These are phyloP conservation scores for Emydoidea blandingii DNA, from an alignment of 2,797 vertebrate species.

Conservation along the genomic window DNA sequence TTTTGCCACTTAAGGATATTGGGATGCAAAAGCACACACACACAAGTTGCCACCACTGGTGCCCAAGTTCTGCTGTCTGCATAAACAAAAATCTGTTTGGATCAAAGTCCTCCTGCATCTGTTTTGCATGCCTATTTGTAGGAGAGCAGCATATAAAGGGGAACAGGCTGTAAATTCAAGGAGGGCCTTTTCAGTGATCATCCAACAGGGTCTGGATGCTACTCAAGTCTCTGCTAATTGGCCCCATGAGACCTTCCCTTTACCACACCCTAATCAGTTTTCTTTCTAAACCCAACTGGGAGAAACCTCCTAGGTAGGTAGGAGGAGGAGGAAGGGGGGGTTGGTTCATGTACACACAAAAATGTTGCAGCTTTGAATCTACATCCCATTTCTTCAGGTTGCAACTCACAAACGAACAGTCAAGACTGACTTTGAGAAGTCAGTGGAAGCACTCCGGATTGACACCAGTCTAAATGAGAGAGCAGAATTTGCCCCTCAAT, in stretches of 20 bases:
- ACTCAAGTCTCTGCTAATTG: constrained; percentile 78
- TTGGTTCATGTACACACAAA: neutral
- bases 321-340: neutral
- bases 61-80: constrained; percentile 13
- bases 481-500: rapidly evolving
- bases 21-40: neutral
- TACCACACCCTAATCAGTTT: constrained; percentile 65
- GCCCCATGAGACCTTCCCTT: constrained; percentile 61
- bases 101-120: constrained; percentile 17
- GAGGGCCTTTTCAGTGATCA: constrained; percentile 13
- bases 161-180: constrained; percentile 54
- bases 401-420: neutral
- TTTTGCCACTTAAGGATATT: neutral
- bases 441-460: neutral
- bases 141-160: neutral
- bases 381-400: neutral
- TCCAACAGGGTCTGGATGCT: constrained; percentile 59
- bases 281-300: constrained; percentile 6
- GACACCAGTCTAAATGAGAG: neutral
- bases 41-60: neutral
- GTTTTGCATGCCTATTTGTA: neutral
- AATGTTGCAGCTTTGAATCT: neutral
- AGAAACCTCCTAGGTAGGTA: neutral
- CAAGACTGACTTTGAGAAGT: neutral
- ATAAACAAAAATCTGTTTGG: constrained; percentile 9